These are phyloP conservation scores for Tetragonisca angustula DNA, from an alignment of 2,888 invertebrate genomes.

Conservation along the genomic window DNA sequence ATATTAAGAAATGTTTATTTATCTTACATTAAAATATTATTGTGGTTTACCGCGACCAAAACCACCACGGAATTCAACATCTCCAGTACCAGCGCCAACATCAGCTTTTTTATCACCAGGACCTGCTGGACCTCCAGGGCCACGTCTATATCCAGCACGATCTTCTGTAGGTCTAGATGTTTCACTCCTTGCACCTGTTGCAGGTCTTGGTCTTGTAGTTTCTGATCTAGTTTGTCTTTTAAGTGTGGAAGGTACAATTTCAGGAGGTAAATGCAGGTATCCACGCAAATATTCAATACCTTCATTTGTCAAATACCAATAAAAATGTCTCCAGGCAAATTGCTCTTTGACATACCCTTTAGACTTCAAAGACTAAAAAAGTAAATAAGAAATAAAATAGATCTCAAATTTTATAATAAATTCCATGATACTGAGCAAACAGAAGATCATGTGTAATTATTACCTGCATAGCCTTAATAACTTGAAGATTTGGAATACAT, in stretches of 20 bases:
- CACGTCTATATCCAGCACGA: conserved; percentile 92
- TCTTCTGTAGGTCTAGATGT: conserved; percentile 92
- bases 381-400: not conserved
- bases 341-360: conserved; percentile 99
- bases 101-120: conserved; percentile 97
- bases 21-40: conserved; percentile 70
- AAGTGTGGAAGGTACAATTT: conserved; percentile 99
- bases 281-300: conserved; percentile 98
- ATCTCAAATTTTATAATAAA: not conserved
- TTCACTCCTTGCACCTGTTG: conserved; percentile 88
- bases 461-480: conserved; percentile 98
- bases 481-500: conserved; percentile 97
- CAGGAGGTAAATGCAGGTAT: conserved; percentile 98
- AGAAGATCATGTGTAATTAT: conserved; percentile 24
- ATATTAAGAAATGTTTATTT: conserved; percentile 56
- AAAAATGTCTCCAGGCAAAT: conserved; percentile 99
- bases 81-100: conserved; percentile 97
- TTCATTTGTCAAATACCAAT: conserved; percentile 99
- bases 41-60: conserved; percentile 82
- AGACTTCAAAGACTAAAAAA: conserved; percentile 93
- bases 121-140: conserved; percentile 87
- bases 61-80: conserved; percentile 93
- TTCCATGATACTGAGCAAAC: not conserved
- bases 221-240: conserved; percentile 96
- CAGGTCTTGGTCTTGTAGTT: conserved; percentile 91